These are phyloP conservation scores for Eutolmus rufibarbis DNA, from an alignment of 2,888 invertebrate genomes.

Conservation along the genomic window DNA sequence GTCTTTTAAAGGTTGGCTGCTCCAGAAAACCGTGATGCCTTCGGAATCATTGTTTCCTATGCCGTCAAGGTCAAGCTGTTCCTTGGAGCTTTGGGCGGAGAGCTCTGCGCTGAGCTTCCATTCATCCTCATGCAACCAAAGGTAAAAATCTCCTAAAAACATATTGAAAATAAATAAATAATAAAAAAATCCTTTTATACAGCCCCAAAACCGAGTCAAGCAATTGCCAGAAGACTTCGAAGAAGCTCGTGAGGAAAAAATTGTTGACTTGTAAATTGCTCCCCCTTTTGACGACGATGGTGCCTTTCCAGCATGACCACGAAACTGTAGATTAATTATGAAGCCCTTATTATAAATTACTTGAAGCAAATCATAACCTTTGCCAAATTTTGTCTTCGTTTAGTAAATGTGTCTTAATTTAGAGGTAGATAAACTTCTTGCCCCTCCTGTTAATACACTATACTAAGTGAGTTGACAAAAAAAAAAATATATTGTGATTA, in stretches of 20 bases:
- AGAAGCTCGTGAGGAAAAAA: not conserved
- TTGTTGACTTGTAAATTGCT: slow-evolving; percentile 12
- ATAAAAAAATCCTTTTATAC: not conserved
- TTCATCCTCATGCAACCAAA: slow-evolving; percentile 92
- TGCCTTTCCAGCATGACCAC: not conserved
- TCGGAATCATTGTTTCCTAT: slow-evolving; percentile 95
- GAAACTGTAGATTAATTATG: not conserved
- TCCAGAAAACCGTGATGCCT: slow-evolving; percentile 88
- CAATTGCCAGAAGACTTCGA: slow-evolving; percentile 18
- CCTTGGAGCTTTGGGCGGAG: slow-evolving; percentile 90
- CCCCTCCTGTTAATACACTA: not conserved
- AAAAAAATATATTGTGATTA: not conserved
- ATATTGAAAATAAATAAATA: not conserved
- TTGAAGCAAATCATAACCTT: not conserved
- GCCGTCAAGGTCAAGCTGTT: slow-evolving; percentile 94
- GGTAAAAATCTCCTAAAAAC: slow-evolving; percentile 61
- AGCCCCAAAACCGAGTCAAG: not conserved
- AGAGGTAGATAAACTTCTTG: not conserved
- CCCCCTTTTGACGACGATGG: not conserved
- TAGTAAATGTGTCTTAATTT: not conserved
- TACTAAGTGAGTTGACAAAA: not conserved
- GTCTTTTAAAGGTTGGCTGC: slow-evolving; percentile 67
- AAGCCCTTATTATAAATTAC: not conserved
- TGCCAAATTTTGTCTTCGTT: not conserved
- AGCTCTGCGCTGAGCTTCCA: slow-evolving; percentile 88